phyloP scores from a whole-genome alignment of 2,888 invertebrate genomes.

The Rhingia campestris region DNA sequence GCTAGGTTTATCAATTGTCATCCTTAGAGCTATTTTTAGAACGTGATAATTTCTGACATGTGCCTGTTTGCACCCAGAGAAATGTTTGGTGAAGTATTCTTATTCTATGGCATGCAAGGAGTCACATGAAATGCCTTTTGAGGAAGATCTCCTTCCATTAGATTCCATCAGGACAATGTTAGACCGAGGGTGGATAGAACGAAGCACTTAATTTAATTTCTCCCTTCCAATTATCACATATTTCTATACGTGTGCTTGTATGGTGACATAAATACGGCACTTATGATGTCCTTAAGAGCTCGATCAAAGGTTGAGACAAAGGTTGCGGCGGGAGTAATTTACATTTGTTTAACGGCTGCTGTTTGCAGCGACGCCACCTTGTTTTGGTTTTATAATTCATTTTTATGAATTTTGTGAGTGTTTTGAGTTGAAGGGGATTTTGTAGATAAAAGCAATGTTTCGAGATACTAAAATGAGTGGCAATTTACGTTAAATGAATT shows the following conservation, averaged over 20 bases:
- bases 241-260: conserved; percentile 49
- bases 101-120: conserved; percentile 11
- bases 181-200: background rate
- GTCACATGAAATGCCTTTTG: conserved; percentile 47
- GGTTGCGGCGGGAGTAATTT: conserved; percentile 62
- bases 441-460: conserved; percentile 22
- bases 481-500: conserved; percentile 60
- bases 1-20: background rate
- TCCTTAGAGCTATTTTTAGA: conserved; percentile 31
- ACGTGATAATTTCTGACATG: conserved; percentile 52
- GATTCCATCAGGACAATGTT: conserved; percentile 24
- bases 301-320: conserved; percentile 67
- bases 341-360: conserved; percentile 65
- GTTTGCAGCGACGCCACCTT: conserved; percentile 14
- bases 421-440: conserved; percentile 41
- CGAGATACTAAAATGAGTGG: conserved; percentile 32
- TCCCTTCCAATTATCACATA: conserved; percentile 70
- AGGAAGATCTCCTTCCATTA: conserved; percentile 50
- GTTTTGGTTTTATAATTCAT: conserved; percentile 35
- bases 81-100: background rate
- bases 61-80: conserved; percentile 35
- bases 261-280: conserved; percentile 66
- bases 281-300: conserved; percentile 59
- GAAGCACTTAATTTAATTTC: conserved; percentile 59
- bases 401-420: conserved; percentile 57